Evolutionary conservation across 2,113 vertebrate genomes (phyloP), one percentile per base, ranked within the genome.

Genomic region (Antennarius striatus): DNA sequence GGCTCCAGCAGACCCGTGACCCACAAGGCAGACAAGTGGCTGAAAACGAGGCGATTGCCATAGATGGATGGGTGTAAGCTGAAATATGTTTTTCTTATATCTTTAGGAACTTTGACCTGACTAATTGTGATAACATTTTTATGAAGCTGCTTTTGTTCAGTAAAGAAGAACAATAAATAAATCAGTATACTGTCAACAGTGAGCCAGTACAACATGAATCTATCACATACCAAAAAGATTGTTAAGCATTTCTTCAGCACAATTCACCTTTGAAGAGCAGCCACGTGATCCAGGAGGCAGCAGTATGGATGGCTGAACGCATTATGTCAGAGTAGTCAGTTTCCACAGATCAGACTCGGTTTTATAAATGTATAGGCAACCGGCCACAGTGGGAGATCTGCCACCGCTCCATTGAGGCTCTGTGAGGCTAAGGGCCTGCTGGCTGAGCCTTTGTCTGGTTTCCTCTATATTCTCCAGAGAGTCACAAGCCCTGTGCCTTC

Each of bases 391-490:
- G 76, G 89, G 90, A 76, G 69, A 56, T 66, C 77, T 40, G 63
- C 79, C 67, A 53, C 48, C 39, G 77, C 69, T 77, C 61, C 85
- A 88, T 87, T 87, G 88, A 86, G 81, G 80, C 63, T 71, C 59
- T 80, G 58, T 46, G 72, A 64, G 71, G 67, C 77, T 77, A 48
- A 83, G 77, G 77, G 67, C 75, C 82, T 84, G 78, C 84, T 84
- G 79, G 80, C 77, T 86, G 71, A 79, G 84, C 53, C 71, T 86
- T 90, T 91, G 90, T 91, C 79, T 81, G 63, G 50, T 77, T 80
- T 81, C 69, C 74, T 69, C 82, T 30, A 50, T 73, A 75, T 85
- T 78, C 78, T 87, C 77, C 48, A 82, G 73, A 80, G 81, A 86
- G 72, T 84, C 84, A 77, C 72, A 16, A 76, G 78, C 62, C 72